Evolutionary conservation across 2,113 vertebrate genomes (phyloP), one percentile per base, ranked within the genome.

Genomic region (Colistium nudipinnis): DNA sequence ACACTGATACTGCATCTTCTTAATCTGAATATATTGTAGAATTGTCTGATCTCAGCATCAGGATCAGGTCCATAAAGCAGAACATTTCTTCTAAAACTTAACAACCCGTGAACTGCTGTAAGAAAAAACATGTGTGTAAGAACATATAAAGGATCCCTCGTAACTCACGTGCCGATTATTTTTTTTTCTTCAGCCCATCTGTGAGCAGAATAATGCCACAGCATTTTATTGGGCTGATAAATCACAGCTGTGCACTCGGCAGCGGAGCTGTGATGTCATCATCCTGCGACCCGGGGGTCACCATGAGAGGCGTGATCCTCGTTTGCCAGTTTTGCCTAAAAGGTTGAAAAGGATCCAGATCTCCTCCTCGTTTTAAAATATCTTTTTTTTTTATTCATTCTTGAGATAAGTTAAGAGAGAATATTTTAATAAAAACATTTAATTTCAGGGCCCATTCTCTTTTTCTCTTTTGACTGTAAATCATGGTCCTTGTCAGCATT

Each of bases 181-280:
- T n/a, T n/a, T n/a, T n/a, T n/a, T n/a, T n/a, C n/a, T 86, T 78
- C 47, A 81, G 39, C 30, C 49, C 63, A 7, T 53, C 66, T 5
- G 3, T 68, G 54, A 75, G 81, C 75, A 74, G 67, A 76, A 82
- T 77, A 64, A 74, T 54, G 64, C 67, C 4, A 62, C 81, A 59
- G 71, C 64, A 75, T 84, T 86, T 85, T 69, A 85, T 74, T 66
- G 53, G 7, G 43, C 56, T 33, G 56, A 62, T 88, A 83, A 90
- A 87, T 87, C 83, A 81, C 3, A 6, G 74, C 27, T 63, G 49
- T 62, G 48, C 3, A 28, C 66, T 74, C 64, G 30, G 64, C 33
- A 17, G 69, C 9, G 6, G 35, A 25, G 48, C n/a, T n/a, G n/a
- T n/a, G n/a, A n/a, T n/a, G n/a, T n/a, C n/a, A n/a, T n/a, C n/a